Conservation (phyloP, 2,113 vertebrate species). For the Ictalurus punctatus region DNA sequence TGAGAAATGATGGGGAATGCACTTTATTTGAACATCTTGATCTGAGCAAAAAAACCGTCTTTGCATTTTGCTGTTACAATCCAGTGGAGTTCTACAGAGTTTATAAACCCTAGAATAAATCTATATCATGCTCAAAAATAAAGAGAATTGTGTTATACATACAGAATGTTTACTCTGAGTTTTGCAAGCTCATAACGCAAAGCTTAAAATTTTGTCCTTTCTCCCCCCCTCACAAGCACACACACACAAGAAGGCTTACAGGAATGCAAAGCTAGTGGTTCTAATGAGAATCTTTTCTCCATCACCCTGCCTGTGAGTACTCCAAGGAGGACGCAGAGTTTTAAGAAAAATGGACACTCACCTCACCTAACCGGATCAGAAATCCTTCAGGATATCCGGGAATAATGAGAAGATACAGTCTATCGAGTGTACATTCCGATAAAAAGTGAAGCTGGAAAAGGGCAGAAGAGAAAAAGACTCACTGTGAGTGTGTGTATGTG, state of each 20-base stretch:
- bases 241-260: not conserved
- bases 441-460: constrained; percentile 7
- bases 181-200: not conserved
- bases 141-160: not conserved
- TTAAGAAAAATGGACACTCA: not conserved
- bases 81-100: not conserved
- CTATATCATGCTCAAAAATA: not conserved
- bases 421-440: constrained; percentile 29
- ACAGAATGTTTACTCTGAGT: not conserved
- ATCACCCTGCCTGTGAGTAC: not conserved
- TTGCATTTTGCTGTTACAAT: not conserved
- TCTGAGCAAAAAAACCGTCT: not conserved
- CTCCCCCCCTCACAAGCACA: not conserved
- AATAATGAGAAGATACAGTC: not conserved
- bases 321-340: not conserved
- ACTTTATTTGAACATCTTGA: not conserved
- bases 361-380: constrained; percentile 29
- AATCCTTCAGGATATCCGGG: constrained; percentile 27
- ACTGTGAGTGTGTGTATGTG: not conserved
- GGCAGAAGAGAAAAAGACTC: constrained; percentile 20
- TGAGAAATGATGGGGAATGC: not conserved
- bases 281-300: not conserved
- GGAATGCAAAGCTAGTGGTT: not conserved
- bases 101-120: not conserved
- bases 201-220: too few relatives aligned